Conservation (phyloP, 2,888 invertebrate species). For the Pocota personata region DNA sequence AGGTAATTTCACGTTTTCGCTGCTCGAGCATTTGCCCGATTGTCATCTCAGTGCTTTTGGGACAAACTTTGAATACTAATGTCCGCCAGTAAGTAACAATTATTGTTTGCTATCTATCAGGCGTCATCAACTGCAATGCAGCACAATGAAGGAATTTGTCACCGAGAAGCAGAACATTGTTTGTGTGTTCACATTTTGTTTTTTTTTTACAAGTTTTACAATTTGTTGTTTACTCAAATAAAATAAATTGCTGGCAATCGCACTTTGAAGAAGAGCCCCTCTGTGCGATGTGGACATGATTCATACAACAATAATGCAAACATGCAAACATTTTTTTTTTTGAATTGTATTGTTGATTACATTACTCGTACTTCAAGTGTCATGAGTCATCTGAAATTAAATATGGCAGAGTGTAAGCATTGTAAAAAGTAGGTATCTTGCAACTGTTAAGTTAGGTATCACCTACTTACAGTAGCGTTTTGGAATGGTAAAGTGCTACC, state of each 20-base stretch:
- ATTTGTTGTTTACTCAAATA: slow-evolving; percentile 43
- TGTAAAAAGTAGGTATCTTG: not conserved
- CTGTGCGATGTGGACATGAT: slow-evolving; percentile 39
- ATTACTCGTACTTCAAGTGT: slow-evolving; percentile 15
- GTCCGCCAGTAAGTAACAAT: slow-evolving; percentile 15
- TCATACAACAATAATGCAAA: slow-evolving; percentile 45
- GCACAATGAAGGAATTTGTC: slow-evolving; percentile 46
- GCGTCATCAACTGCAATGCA: slow-evolving; percentile 46
- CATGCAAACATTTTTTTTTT: not conserved
- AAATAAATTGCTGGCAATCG: slow-evolving; percentile 30
- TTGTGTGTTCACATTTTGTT: not conserved
- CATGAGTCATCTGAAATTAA: slow-evolving; percentile 31
- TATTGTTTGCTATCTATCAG: slow-evolving; percentile 31
- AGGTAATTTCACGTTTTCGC: slow-evolving; percentile 44
- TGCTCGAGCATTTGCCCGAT: slow-evolving; percentile 46
- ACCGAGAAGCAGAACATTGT: slow-evolving; percentile 13
- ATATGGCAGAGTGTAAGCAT: slow-evolving; percentile 5
- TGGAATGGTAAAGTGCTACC: slow-evolving; percentile 12
- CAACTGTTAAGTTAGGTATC: not conserved
- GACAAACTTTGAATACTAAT: slow-evolving; percentile 61
- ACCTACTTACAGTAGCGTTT: not conserved
- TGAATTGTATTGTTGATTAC: slow-evolving; percentile 30
- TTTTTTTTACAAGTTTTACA: slow-evolving; percentile 1
- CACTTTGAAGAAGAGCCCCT: not conserved
- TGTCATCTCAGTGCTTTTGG: slow-evolving; percentile 44